A percentile compares a stretch with the other conserved stretches of the same genome.
Conservation (phyloP, 2,888 invertebrate species). For the Drosophila gaucha region DNA sequence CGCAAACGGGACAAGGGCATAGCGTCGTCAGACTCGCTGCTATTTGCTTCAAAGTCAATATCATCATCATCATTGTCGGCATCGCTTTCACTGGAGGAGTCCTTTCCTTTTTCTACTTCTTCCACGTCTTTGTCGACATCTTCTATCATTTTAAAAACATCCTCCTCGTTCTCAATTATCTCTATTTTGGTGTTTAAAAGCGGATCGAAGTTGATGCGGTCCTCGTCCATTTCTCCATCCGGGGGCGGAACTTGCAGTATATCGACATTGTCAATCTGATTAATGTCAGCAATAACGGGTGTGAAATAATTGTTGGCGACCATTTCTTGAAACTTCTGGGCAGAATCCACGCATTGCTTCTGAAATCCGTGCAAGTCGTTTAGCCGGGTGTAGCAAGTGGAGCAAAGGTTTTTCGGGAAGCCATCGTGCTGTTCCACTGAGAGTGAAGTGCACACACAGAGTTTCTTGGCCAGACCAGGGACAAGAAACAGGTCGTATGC, state of each 20-base stretch:
- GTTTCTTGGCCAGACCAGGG: slow-evolving; percentile 80
- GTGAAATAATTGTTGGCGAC: slow-evolving; percentile 57
- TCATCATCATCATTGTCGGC: slow-evolving; percentile 59
- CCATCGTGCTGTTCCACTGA: slow-evolving; percentile 81
- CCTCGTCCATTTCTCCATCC: slow-evolving; percentile 70
- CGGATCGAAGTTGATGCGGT: slow-evolving; percentile 62
- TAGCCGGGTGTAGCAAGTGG: slow-evolving; percentile 70
- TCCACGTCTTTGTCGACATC: slow-evolving; percentile 71
- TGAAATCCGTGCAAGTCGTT: slow-evolving; percentile 81
- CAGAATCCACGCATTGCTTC: slow-evolving; percentile 77
- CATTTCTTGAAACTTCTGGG: slow-evolving; percentile 75
- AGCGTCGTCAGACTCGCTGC: slow-evolving; percentile 73
- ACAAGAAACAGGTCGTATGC: slow-evolving; percentile 74
- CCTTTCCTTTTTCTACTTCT: slow-evolving; percentile 47
- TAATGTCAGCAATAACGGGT: slow-evolving; percentile 52
- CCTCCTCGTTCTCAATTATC: slow-evolving; percentile 77
- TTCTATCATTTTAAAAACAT: slow-evolving; percentile 78
- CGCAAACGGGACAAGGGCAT: slow-evolving; percentile 64
- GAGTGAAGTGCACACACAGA: slow-evolving; percentile 80
- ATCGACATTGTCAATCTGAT: slow-evolving; percentile 65
- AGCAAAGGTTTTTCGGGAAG: slow-evolving; percentile 79
- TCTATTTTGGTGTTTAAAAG: slow-evolving; percentile 64
- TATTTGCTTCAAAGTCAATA: slow-evolving; percentile 67
- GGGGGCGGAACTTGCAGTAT: slow-evolving; percentile 63
- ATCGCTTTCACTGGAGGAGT: slow-evolving; percentile 60